Conservation (phyloP, 2,797 vertebrate species). For the Tokudaia muenninki region DNA sequence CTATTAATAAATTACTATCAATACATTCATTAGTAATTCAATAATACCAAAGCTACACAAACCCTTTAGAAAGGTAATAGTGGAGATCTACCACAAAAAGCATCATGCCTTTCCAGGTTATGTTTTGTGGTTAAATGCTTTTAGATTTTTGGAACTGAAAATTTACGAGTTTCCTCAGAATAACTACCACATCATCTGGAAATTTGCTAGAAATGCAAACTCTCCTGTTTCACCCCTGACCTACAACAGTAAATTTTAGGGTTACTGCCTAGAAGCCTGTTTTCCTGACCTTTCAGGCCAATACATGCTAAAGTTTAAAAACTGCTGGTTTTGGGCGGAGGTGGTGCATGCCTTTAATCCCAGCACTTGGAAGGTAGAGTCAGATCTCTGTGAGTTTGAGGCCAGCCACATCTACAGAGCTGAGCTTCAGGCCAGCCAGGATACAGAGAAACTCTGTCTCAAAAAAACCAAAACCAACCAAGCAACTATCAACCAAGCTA, state of each 20-base stretch:
- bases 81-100: not conserved
- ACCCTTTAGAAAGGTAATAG: not conserved
- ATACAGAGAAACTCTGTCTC: not conserved
- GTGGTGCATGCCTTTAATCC: not conserved
- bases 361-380: not conserved
- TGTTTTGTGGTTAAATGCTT: slow-evolving; percentile 16
- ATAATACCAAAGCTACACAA: not conserved
- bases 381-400: not conserved
- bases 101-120: not conserved
- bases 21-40: slow-evolving; percentile 2
- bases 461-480: not conserved
- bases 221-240: not conserved
- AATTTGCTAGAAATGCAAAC: not conserved
- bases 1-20: not conserved
- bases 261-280: not conserved
- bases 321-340: not conserved
- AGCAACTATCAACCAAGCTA: not conserved
- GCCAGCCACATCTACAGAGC: not conserved
- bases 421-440: not conserved
- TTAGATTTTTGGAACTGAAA: slow-evolving; percentile 68
- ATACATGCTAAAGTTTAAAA: not conserved
- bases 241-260: not conserved
- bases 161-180: not conserved
- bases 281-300: not conserved
- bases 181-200: not conserved